Evolutionary conservation across 2,113 vertebrate species (phyloP).

Genomic region (Perognathus longimembris): DNA sequence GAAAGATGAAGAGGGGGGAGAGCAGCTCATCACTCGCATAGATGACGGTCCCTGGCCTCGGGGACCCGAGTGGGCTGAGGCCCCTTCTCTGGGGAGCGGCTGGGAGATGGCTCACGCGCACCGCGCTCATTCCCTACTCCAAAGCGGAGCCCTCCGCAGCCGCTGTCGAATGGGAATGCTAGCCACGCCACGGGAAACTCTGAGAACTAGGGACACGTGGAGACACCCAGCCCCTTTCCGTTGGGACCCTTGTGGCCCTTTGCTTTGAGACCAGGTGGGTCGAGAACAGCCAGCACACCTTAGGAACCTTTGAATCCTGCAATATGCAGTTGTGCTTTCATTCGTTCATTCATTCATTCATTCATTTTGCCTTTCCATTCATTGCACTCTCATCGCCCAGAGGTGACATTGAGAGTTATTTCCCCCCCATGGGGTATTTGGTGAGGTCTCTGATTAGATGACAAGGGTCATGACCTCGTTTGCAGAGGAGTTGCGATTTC

Average conservation of each 20-base stretch:
- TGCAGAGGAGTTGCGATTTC: not conserved
- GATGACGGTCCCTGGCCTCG: not conserved
- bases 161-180: slow-evolving; percentile 40
- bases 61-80: not conserved
- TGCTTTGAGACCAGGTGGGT: not conserved
- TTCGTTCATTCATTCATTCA: too few relatives aligned
- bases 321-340: not conserved
- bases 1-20: too few relatives aligned
- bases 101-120: not conserved
- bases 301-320: not conserved
- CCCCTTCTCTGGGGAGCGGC: not conserved
- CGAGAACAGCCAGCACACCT: not conserved
- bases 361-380: not conserved
- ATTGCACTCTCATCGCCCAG: not conserved
- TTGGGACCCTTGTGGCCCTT: slow-evolving; percentile 63
- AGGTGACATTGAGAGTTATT: not conserved
- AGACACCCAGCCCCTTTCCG: slow-evolving; percentile 79
- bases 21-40: not conserved
- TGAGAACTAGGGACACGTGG: slow-evolving; percentile 59
- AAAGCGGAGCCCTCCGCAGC: slow-evolving; percentile 5
- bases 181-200: slow-evolving; percentile 51
- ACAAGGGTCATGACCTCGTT: not conserved
- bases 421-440: not conserved
- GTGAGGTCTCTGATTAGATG: slow-evolving; percentile 16
- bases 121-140: not conserved